Percentiles rank a stretch among this genome's conserved stretches.
Evolutionary conservation across 1,140 invertebrate species (phyloP).

Genomic region (Ptiloglossa arizonensis): DNA sequence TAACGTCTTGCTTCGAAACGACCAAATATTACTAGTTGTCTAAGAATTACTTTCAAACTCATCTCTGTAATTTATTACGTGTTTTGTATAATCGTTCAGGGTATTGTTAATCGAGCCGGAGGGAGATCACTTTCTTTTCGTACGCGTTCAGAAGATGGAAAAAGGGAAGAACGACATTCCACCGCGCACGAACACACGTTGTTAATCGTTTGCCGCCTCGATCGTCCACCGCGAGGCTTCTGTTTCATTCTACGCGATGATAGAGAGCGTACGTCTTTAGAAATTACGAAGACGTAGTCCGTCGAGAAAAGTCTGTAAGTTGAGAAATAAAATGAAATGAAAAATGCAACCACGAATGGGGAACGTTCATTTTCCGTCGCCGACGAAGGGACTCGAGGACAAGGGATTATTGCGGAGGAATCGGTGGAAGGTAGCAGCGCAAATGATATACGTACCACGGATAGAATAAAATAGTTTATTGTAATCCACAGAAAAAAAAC

Average conservation of each 20-base stretch:
- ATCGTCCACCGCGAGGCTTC: background rate
- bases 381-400: too few species aligned
- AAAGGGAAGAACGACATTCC: background rate
- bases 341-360: constrained; percentile 21
- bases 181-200: background rate
- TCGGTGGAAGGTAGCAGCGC: background rate
- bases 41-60: constrained; percentile 72
- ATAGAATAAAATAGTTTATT: constrained; percentile 83
- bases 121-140: background rate
- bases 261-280: background rate
- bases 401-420: background rate
- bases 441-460: background rate
- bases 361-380: background rate
- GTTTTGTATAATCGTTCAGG: constrained; percentile 65
- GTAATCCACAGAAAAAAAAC: constrained; percentile 81
- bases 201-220: background rate
- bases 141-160: background rate
- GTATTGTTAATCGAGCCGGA: constrained; percentile 8
- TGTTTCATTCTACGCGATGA: constrained; percentile 10
- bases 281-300: constrained; percentile 5
- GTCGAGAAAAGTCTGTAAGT: constrained; percentile 26
- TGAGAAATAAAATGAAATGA: constrained; percentile 44
- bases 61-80: constrained; percentile 79
- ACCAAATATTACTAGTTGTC: constrained; percentile 80
- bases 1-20: constrained; percentile 67